Conservation (phyloP, 1,140 invertebrate species). For the Harlomillsia oculata region DNA sequence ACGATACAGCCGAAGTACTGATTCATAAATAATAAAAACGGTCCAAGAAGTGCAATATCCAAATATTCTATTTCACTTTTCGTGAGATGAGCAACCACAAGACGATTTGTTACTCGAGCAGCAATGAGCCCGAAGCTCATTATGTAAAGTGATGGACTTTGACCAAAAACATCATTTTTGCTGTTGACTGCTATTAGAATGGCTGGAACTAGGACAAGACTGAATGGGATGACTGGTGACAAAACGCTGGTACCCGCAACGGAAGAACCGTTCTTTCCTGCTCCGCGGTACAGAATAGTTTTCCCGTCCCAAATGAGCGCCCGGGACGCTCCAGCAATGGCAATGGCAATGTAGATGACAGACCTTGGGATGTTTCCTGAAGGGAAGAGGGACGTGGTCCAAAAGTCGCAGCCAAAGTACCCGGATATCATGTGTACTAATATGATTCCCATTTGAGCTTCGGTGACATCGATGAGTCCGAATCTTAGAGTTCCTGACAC, state of each 20-base stretch:
- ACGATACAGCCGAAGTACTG: conserved; percentile 95
- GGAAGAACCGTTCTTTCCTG: conserved; percentile 93
- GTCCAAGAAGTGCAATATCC: conserved; percentile 84
- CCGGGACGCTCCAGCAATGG: conserved; percentile 43
- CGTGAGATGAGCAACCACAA: conserved; percentile 98
- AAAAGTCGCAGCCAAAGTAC: conserved; percentile 72
- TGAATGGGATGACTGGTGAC: conserved; percentile 89
- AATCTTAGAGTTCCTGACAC: conserved; percentile 87
- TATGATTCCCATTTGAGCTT: conserved; percentile 92
- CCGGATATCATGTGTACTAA: conserved; percentile 76
- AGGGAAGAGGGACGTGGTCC: conserved; percentile 61
- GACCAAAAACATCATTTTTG: conserved; percentile 74
- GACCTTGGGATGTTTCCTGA: conserved; percentile 50
- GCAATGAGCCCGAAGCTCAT: conserved; percentile 89
- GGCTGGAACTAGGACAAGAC: conserved; percentile 77
- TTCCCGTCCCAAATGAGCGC: conserved; percentile 64
- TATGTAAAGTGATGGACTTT: conserved; percentile 85
- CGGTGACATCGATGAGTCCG: conserved; percentile 93
- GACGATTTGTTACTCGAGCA: conserved; percentile 90
- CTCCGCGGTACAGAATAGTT: conserved; percentile 58
- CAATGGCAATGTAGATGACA: conserved; percentile 51
- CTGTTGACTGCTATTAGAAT: conserved; percentile 92
- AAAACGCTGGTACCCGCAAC: conserved; percentile 95
- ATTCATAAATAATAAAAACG: conserved; percentile 88
- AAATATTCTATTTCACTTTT: conserved; percentile 95